Base-by-base conservation (phyloP, 2,888 invertebrate species). In the Phragmatobia fuliginosa region DNA sequence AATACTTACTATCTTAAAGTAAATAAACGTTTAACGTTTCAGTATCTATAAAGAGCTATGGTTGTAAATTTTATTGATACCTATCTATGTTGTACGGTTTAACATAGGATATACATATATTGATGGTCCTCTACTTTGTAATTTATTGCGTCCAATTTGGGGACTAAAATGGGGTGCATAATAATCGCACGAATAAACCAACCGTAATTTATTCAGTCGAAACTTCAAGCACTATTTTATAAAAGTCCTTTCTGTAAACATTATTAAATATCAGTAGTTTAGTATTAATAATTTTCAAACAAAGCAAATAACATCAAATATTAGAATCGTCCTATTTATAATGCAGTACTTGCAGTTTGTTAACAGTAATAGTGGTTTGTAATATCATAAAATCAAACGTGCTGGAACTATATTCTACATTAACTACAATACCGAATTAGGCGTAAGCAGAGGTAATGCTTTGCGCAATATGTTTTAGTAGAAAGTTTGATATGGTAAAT, bases 111-210 rank as follows among this genome's bases (percentile, higher is more conserved):
- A 58, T 62, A 67, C 64, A 67, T 62, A 58, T 62, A 67, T 66
- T 28, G 56, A 41, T 25, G 56, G 25, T 67, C 61, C 62, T 38
- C 18, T 41, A 58, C 62, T 62, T 41, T 21, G 56, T 56, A 38
- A 67, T 62, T 62, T 66, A 66, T 66, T 66, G 66, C 66, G 45
- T 66, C 66, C 67, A 67, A 67, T 67, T 67, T 67, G 41, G 28
- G 56, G 56, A 62, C 58, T 14, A 62, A 62, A 67, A 25, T 65
- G 52, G 69, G 64, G 49, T 69, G 66, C 69, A 69, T 69, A 61
- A 65, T 56, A 67, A 67, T 67, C 56, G n/a, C 7, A 32, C 31
- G 58, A 58, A 60, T 61, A 25, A 21, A 66, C 25, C n/a, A 60
- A 31, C 49, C 25, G 45, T 36, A 41, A 31, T 18, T 18, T 33